These are phyloP conservation scores for Lysiphlebus fabarum DNA, from an alignment of 1,140 invertebrate species.

Conservation along the genomic window DNA sequence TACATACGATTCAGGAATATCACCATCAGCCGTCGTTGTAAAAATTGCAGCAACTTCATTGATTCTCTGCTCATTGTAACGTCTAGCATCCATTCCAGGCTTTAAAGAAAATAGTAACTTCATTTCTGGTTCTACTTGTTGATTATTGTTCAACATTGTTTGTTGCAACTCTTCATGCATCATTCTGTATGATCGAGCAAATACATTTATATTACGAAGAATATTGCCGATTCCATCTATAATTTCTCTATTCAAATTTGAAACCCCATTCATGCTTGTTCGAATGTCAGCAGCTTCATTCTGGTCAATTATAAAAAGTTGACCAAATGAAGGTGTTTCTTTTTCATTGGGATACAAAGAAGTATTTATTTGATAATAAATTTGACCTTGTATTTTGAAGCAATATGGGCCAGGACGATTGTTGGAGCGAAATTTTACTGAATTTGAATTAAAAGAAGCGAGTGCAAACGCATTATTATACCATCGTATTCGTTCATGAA, in stretches of 20 bases:
- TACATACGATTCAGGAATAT: slow-evolving; percentile 22
- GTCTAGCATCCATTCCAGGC: slow-evolving; percentile 15
- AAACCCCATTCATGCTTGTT: too few relatives aligned
- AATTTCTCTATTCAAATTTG: too few relatives aligned
- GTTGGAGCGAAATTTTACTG: slow-evolving; percentile 11
- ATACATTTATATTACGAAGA: too few relatives aligned
- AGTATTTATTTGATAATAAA: too few relatives aligned
- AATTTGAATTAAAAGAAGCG: slow-evolving; percentile 28
- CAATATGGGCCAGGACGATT: too few relatives aligned
- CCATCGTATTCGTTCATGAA: slow-evolving; percentile 20
- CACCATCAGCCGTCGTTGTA: slow-evolving; percentile 20
- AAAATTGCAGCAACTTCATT: slow-evolving; percentile 22
- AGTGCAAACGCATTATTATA: slow-evolving; percentile 23
- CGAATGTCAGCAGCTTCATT: background rate
- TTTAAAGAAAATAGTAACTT: slow-evolving; percentile 19
- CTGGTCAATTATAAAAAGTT: slow-evolving; percentile 19
- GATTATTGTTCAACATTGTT: too few relatives aligned
- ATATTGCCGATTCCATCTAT: too few relatives aligned
- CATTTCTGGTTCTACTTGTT: slow-evolving; percentile 9
- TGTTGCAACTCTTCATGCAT: too few relatives aligned
- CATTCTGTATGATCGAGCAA: too few relatives aligned
- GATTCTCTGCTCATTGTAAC: slow-evolving; percentile 16
- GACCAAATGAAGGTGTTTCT: slow-evolving; percentile 16
- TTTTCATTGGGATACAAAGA: slow-evolving; percentile 10
- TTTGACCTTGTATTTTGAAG: too few relatives aligned